phyloP scores from a whole-genome alignment of 2,797 vertebrate species.

The Psittacula echo region DNA sequence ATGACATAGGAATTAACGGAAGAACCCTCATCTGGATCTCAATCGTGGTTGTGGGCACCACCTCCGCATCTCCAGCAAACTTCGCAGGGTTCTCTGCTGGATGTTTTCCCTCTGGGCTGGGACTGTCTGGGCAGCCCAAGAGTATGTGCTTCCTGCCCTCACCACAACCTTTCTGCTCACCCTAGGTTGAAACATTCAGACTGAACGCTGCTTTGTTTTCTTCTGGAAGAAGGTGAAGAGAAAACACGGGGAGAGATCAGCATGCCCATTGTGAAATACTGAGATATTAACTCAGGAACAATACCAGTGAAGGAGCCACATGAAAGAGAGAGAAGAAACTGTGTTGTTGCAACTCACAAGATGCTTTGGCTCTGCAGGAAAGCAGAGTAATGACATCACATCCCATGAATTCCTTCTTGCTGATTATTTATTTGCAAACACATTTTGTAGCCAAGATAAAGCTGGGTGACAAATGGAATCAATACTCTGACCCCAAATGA shows the following conservation, averaged over 20 bases:
- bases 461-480: conserved; percentile 15
- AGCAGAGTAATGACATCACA: background rate
- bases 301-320: background rate
- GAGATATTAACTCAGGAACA: background rate
- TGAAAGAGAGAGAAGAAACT: background rate
- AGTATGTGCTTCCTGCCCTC: background rate
- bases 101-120: background rate
- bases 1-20: background rate
- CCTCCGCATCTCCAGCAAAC: background rate
- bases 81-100: background rate
- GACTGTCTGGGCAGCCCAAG: background rate
- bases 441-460: background rate
- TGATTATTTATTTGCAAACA: background rate
- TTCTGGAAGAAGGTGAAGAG: background rate
- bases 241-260: background rate
- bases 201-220: background rate
- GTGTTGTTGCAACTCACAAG: background rate
- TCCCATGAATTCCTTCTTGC: background rate
- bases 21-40: background rate
- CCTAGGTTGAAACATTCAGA: background rate
- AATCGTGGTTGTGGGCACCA: background rate
- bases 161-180: background rate
- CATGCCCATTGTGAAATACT: background rate
- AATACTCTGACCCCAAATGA: background rate
- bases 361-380: background rate